A percentile compares a stretch with the other conserved stretches of the same genome.
Evolutionary conservation across 2,113 vertebrate genomes (phyloP).

Genomic region (Oophaga pumilio): DNA sequence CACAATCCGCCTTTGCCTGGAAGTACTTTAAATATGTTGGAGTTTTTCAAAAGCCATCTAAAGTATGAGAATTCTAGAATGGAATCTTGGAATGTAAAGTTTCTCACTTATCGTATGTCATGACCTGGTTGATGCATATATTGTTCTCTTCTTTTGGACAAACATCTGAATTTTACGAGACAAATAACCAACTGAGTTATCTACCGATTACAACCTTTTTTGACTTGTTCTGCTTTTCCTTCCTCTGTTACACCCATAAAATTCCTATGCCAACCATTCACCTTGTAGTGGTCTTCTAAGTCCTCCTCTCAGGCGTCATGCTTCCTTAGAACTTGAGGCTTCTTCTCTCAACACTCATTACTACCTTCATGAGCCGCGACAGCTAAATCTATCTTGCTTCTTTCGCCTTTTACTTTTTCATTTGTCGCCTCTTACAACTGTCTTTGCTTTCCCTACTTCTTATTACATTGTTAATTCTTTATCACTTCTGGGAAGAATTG

Average conservation of each 20-base stretch:
- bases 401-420: slow-evolving; percentile 41
- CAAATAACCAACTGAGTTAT: background rate
- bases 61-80: background rate
- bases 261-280: background rate
- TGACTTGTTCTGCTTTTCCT: background rate
- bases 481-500: background rate
- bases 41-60: background rate
- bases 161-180: background rate
- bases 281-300: slow-evolving; percentile 15
- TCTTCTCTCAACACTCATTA: slow-evolving; percentile 26
- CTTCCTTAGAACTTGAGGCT: slow-evolving; percentile 7
- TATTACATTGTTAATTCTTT: slow-evolving; percentile 24
- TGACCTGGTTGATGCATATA: background rate
- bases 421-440: slow-evolving; percentile 7
- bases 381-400: slow-evolving; percentile 41
- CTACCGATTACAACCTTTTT: background rate
- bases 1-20: background rate
- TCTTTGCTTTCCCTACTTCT: slow-evolving; percentile 11
- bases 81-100: background rate
- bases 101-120: background rate
- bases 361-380: slow-evolving; percentile 14
- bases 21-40: background rate
- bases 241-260: background rate
- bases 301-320: slow-evolving; percentile 13
- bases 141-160: background rate